Conservation (phyloP, 2,888 invertebrate genomes). For the Eustalomyia histrio region DNA sequence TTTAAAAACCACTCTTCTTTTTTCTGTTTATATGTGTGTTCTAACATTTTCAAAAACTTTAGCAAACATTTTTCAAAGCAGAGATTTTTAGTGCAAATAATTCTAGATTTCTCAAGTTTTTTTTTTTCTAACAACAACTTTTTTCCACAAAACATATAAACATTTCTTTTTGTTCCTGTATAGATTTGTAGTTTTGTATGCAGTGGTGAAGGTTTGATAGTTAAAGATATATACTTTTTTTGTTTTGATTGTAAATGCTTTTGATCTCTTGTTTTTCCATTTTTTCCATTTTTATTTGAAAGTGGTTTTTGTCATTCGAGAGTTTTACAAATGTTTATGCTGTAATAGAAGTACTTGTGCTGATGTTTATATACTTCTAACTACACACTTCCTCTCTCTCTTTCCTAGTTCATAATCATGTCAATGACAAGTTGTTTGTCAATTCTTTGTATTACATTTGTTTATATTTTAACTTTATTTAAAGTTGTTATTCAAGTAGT, state of each 20-base stretch:
- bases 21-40: slow-evolving; percentile 4
- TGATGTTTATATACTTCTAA: not conserved
- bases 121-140: not conserved
- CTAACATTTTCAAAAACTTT: slow-evolving; percentile 33
- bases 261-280: slow-evolving; percentile 30
- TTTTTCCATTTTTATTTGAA: slow-evolving; percentile 24
- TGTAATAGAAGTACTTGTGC: not conserved
- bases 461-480: slow-evolving; percentile 68
- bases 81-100: slow-evolving; percentile 53
- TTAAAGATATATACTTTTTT: slow-evolving; percentile 17
- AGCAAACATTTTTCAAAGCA: slow-evolving; percentile 49
- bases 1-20: slow-evolving; percentile 31
- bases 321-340: slow-evolving; percentile 46
- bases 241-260: slow-evolving; percentile 19
- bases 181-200: not conserved
- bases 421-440: slow-evolving; percentile 73
- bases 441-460: slow-evolving; percentile 69
- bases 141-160: no score
- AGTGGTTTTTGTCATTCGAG: slow-evolving; percentile 59
- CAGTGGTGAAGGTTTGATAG: slow-evolving; percentile 13
- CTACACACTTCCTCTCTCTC: no score
- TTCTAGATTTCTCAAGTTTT: slow-evolving; percentile 27
- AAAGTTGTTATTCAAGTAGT: slow-evolving; percentile 64
- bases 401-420: slow-evolving; percentile 36
- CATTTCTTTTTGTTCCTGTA: not conserved